These are phyloP conservation scores for Morus bassanus DNA, from an alignment of 2,797 vertebrate genomes.

Conservation along the genomic window DNA sequence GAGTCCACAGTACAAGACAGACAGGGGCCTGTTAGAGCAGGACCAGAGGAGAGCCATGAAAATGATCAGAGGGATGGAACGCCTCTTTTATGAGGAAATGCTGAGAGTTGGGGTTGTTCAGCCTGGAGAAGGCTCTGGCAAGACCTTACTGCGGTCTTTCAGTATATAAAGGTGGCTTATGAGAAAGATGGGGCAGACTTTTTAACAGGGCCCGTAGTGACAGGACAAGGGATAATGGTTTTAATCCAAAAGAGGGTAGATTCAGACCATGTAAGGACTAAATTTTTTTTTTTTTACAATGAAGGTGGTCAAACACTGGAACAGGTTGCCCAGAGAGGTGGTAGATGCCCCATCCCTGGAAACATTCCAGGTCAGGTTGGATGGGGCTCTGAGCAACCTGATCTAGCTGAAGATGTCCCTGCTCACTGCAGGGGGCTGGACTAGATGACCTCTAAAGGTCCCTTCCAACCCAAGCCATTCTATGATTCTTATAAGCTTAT, in stretches of 20 bases:
- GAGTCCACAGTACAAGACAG: background rate
- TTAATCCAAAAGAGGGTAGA: background rate
- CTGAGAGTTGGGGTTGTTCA: background rate
- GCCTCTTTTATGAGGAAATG: background rate
- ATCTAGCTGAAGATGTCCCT: background rate
- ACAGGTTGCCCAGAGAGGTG: background rate
- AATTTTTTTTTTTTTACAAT: background rate
- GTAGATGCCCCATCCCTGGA: background rate
- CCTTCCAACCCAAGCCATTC: background rate
- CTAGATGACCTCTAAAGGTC: background rate
- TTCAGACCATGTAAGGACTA: background rate
- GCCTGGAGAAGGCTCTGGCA: too few relatives aligned
- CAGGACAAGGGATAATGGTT: background rate
- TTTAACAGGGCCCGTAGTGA: background rate
- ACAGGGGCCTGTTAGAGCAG: background rate
- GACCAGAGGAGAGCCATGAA: background rate
- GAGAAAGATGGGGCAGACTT: background rate
- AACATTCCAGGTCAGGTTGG: background rate
- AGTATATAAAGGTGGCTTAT: background rate
- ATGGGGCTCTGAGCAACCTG: background rate
- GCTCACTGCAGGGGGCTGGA: background rate
- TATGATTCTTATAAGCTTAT: background rate
- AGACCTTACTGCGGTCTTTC: background rate
- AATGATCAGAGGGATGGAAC: background rate
- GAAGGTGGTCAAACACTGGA: background rate